Conservation (phyloP, 2,797 vertebrate genomes). For the Agapornis canus region DNA sequence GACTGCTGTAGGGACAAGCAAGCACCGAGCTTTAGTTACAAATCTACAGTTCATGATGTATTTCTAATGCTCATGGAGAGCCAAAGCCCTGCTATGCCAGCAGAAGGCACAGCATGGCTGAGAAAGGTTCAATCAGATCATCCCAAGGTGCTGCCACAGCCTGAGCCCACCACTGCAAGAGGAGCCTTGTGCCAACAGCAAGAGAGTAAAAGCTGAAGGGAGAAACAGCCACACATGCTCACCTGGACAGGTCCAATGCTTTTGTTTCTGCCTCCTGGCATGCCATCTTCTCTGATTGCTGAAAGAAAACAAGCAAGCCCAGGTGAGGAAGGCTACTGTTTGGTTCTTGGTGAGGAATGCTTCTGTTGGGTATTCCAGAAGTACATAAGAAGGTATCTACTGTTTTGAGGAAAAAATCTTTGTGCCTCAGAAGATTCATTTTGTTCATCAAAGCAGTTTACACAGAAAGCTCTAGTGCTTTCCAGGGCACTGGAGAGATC, state of each 20-base stretch:
- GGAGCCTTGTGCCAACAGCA: neutral
- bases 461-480: neutral
- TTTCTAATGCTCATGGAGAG: neutral
- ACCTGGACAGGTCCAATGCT: constrained; percentile 99
- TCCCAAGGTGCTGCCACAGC: accelerated
- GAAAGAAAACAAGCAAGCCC: constrained; percentile 37
- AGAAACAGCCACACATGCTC: neutral
- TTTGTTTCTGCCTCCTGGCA: constrained; percentile 99
- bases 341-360: constrained; percentile 5
- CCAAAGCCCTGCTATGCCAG: neutral
- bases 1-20: accelerated
- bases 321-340: neutral
- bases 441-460: neutral
- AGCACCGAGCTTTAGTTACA: neutral
- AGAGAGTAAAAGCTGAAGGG: neutral
- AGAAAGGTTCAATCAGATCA: neutral
- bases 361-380: accelerated
- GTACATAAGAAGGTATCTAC: neutral
- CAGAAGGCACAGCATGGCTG: neutral
- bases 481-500: neutral
- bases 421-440: accelerated
- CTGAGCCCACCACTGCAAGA: neutral
- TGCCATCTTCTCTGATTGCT: constrained; percentile 99
- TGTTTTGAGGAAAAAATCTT: neutral
- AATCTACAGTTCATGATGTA: accelerated